These are phyloP conservation scores for Pogonus chalceus DNA, from an alignment of 1,140 invertebrate species.

Conservation along the genomic window DNA sequence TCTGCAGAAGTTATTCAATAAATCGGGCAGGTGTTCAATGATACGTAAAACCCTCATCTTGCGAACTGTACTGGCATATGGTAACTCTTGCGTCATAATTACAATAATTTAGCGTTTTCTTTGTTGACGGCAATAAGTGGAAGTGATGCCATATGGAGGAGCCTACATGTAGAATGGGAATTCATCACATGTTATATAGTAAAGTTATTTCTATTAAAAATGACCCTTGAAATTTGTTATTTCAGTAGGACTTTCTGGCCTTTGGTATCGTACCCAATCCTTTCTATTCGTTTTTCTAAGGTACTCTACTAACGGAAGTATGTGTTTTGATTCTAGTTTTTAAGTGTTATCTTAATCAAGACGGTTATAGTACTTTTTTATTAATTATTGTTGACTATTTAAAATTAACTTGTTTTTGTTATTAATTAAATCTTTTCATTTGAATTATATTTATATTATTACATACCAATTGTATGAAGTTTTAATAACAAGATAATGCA, in stretches of 20 bases:
- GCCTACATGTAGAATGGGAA: neutral
- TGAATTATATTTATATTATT: no score
- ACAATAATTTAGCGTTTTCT: neutral
- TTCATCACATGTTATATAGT: neutral
- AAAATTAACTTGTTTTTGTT: no score
- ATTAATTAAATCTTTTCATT: no score
- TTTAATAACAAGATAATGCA: no score
- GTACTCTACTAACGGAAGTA: neutral
- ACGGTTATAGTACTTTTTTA: no score
- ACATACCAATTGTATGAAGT: no score
- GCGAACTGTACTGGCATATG: neutral
- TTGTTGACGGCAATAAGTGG: neutral
- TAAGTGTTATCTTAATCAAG: constrained; percentile 3
- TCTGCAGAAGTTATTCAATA: no score
- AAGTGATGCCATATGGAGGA: neutral
- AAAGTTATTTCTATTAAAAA: neutral
- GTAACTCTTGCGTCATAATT: neutral
- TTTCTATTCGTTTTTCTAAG: neutral
- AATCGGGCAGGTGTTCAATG: no score
- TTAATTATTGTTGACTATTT: no score
- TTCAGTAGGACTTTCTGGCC: neutral
- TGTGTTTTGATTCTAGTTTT: neutral
- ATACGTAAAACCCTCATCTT: neutral
- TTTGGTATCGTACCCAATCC: neutral
- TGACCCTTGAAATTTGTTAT: constrained; percentile 4